Conservation (phyloP, 2,888 invertebrate genomes). For the Muscina levida region DNA sequence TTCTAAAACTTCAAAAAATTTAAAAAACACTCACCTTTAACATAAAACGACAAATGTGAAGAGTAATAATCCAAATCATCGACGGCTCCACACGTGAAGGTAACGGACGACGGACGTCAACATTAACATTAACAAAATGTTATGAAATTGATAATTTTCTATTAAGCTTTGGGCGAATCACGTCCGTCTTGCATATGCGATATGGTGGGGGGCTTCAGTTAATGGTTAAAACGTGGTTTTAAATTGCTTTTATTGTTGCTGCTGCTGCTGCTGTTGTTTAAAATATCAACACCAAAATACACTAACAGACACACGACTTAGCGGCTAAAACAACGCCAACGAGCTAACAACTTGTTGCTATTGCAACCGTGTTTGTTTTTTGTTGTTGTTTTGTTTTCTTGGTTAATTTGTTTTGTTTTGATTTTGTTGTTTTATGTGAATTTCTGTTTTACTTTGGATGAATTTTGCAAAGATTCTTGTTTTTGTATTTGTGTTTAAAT, state of each 20-base stretch:
- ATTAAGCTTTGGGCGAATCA: not conserved
- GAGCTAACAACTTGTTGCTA: constrained; percentile 30
- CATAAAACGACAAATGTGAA: not conserved
- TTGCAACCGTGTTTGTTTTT: constrained; percentile 28
- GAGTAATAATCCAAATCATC: not conserved
- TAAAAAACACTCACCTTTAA: constrained; percentile 16
- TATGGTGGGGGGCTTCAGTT: too few relatives aligned
- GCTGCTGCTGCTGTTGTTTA: constrained; percentile 12
- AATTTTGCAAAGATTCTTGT: not conserved
- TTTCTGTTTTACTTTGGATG: not conserved
- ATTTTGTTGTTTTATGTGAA: not conserved
- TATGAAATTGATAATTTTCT: constrained; percentile 1
- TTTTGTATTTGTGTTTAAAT: constrained; percentile 13
- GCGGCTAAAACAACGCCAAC: not conserved
- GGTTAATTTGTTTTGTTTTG: not conserved
- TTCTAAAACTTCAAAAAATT: too few relatives aligned
- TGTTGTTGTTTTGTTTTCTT: not conserved
- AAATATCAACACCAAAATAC: not conserved
- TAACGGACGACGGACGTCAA: not conserved
- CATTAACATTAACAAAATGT: constrained; percentile 7
- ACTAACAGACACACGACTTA: not conserved
- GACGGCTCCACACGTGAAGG: not conserved
- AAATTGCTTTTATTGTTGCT: not conserved
- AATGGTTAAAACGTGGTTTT: not conserved
- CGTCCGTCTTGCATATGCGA: too few relatives aligned